Conservation (phyloP, 2,888 invertebrate genomes). For the Drosophila mercatorum region DNA sequence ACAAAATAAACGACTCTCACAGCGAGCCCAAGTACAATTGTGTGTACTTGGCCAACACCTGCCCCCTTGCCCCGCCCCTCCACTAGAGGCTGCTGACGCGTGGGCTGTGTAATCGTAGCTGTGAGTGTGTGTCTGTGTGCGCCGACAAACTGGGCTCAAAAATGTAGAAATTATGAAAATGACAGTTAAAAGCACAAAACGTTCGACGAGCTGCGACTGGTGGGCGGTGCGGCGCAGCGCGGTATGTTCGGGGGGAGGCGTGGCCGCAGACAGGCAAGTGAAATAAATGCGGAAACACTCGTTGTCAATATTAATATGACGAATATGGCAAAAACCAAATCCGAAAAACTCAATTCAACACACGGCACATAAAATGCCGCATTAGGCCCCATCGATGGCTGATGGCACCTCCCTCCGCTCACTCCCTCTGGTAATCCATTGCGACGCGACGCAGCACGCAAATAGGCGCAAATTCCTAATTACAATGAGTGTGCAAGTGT, state of each 20-base stretch:
- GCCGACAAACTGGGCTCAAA: conserved; percentile 70
- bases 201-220: conserved; percentile 21
- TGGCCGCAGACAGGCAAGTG: conserved; percentile 66
- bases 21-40: conserved; percentile 29
- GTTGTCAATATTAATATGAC: conserved; percentile 82
- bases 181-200: conserved; percentile 80
- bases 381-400: conserved; percentile 61
- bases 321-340: conserved; percentile 82
- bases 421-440: conserved; percentile 8
- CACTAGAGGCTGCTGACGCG: conserved; percentile 61
- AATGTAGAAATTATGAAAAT: conserved; percentile 81
- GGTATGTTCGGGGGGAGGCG: not conserved
- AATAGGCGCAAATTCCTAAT: conserved; percentile 78
- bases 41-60: conserved; percentile 49
- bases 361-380: conserved; percentile 77
- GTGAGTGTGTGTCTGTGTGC: conserved; percentile 35
- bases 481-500: conserved; percentile 30
- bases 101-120: conserved; percentile 72
- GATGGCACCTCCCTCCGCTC: not conserved
- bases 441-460: conserved; percentile 53
- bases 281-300: conserved; percentile 81
- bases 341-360: conserved; percentile 78
- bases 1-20: conserved; percentile 27
- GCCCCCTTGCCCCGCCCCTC: not conserved
- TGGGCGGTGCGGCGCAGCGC: not conserved